phyloP scores from a whole-genome alignment of 2,113 vertebrate species.

The Crotophaga sulcirostris region DNA sequence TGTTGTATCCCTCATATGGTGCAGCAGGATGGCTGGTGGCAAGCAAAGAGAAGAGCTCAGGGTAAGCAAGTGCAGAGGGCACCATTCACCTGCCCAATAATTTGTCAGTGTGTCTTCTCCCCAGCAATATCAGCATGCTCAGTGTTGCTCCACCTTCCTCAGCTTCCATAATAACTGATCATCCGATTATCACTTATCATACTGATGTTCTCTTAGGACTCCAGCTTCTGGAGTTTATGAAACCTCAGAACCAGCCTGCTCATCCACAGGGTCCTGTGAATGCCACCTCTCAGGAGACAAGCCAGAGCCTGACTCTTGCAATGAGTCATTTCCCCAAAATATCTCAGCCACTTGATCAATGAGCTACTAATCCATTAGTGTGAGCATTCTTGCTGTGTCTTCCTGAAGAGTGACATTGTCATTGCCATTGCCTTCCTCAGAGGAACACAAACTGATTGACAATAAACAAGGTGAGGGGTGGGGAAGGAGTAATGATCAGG shows the following conservation, averaged over 20 bases:
- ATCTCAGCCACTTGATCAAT: not conserved
- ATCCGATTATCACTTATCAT: not conserved
- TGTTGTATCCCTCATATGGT: not conserved
- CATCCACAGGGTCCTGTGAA: not conserved
- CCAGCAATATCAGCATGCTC: not conserved
- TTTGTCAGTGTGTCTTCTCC: not conserved
- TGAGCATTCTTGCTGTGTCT: not conserved
- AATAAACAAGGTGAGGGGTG: not conserved
- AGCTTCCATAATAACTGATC: fast-evolving
- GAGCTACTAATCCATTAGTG: not conserved
- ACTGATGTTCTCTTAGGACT: not conserved
- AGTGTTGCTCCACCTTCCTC: not conserved
- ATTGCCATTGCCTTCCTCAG: not conserved
- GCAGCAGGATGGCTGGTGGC: not conserved
- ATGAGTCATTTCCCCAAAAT: not conserved
- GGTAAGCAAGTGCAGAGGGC: not conserved
- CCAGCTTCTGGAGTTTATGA: not conserved
- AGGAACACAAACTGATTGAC: not conserved
- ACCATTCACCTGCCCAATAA: fast-evolving
- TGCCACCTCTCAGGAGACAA: fast-evolving
- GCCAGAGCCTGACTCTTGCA: not conserved
- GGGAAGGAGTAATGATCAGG: not conserved
- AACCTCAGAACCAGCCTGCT: not conserved
- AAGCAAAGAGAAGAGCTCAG: not conserved
- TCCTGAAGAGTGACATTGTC: fast-evolving